Percentiles rank a stretch among this genome's conserved stretches.
These are phyloP conservation scores for Pomacea canaliculata DNA, from an alignment of 2,888 invertebrate species.

Conservation along the genomic window DNA sequence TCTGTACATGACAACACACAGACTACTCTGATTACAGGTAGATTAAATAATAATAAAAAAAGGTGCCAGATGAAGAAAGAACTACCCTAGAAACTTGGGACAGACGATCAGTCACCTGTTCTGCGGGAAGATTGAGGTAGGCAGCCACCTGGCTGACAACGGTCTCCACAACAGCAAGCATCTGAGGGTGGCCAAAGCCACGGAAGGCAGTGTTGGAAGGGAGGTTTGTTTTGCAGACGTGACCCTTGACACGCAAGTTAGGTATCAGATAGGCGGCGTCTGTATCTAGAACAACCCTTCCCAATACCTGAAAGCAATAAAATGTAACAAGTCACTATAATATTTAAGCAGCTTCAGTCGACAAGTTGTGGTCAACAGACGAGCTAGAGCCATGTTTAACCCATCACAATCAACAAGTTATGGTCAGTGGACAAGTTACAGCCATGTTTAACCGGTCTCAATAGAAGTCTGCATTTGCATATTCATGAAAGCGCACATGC, in stretches of 20 bases:
- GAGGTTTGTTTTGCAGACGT: slow-evolving; percentile 85
- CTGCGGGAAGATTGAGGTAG: slow-evolving; percentile 76
- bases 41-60: too few species aligned
- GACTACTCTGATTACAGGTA: too few species aligned
- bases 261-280: slow-evolving; percentile 80
- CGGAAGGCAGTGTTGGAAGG: slow-evolving; percentile 94
- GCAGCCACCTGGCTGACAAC: slow-evolving; percentile 73
- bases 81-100: too few species aligned
- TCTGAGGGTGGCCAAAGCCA: slow-evolving; percentile 62
- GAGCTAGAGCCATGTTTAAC: too few species aligned
- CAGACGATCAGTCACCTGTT: slow-evolving; percentile 73
- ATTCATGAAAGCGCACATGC: too few species aligned
- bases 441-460: too few species aligned
- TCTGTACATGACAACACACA: too few species aligned
- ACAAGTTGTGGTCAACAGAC: too few species aligned
- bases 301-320: slow-evolving; percentile 77
- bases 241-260: slow-evolving; percentile 78
- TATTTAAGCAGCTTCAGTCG: slow-evolving; percentile 73
- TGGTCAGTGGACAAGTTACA: too few species aligned
- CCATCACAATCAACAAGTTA: too few species aligned
- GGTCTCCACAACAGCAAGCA: slow-evolving; percentile 51
- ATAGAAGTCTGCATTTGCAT: too few species aligned
- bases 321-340: slow-evolving; percentile 28
- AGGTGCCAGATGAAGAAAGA: too few species aligned
- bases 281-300: slow-evolving; percentile 84